Percentiles rank a stretch among this genome's conserved stretches.
Conservation (phyloP, 2,888 invertebrate species). For the Isotomurus palustris region DNA sequence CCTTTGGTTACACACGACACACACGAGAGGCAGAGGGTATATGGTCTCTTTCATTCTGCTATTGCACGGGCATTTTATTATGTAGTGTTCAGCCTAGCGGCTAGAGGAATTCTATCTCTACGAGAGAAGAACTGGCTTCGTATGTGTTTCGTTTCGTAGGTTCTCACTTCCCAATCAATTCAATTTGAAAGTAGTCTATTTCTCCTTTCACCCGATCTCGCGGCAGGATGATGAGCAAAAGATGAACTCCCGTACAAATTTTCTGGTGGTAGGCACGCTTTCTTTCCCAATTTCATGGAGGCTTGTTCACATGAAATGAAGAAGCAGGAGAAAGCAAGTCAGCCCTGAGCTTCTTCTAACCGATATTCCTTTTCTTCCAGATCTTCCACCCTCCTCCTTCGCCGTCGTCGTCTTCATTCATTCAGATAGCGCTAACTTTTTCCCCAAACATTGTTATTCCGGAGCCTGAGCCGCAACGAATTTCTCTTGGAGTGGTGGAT, state of each 20-base stretch:
- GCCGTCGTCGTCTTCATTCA: background rate
- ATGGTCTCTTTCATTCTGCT: too few relatives aligned
- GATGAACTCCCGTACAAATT: background rate
- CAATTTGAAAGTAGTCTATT: background rate
- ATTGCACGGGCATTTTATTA: too few relatives aligned
- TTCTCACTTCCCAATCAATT: too few relatives aligned
- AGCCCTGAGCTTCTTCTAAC: too few relatives aligned
- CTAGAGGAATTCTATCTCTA: background rate
- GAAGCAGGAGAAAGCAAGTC: too few relatives aligned
- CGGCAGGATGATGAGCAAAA: background rate
- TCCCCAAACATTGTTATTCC: slow-evolving; percentile 43
- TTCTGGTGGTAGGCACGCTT: background rate
- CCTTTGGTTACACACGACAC: too few relatives aligned
- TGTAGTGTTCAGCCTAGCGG: slow-evolving; percentile 1
- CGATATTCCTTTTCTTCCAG: background rate
- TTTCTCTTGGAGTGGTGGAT: slow-evolving; percentile 44
- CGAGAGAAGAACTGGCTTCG: background rate
- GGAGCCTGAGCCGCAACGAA: slow-evolving; percentile 47
- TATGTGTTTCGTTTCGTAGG: too few relatives aligned
- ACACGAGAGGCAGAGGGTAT: too few relatives aligned
- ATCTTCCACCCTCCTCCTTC: too few relatives aligned
- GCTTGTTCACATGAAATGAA: slow-evolving; percentile 2
- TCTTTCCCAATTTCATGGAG: slow-evolving; percentile 2
- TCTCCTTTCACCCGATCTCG: background rate
- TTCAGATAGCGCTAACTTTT: slow-evolving; percentile 47